A percentile compares a stretch with the other conserved stretches of the same genome.
Evolutionary conservation across 2,113 vertebrate species (phyloP).

Genomic region (Coptodon bakossiorum): DNA sequence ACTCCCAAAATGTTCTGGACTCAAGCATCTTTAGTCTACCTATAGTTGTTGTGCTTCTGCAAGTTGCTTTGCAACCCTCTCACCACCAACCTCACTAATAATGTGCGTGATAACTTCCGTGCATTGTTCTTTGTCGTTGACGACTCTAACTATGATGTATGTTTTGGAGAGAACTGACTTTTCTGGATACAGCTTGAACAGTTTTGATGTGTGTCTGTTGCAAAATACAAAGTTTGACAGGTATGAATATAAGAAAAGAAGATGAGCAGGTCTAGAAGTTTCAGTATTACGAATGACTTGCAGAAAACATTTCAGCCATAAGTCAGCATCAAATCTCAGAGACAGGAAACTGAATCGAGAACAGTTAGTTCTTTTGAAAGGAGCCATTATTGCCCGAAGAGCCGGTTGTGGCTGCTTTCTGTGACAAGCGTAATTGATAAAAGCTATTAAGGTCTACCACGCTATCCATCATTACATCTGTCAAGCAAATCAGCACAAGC

Average conservation of each 20-base stretch:
- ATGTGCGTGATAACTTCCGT: neutral
- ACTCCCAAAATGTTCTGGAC: neutral
- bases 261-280: neutral
- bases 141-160: neutral
- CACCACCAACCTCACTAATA: neutral
- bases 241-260: neutral
- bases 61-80: neutral
- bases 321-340: neutral
- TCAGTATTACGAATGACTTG: neutral
- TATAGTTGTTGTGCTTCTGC: neutral
- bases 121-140: fast-evolving
- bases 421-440: constrained; percentile 36
- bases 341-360: neutral
- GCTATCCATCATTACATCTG: constrained; percentile 21
- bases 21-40: neutral
- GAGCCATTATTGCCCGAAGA: neutral
- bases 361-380: neutral
- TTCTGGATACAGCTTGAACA: neutral
- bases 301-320: neutral
- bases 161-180: neutral
- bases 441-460: constrained; percentile 11
- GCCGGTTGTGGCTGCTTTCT: neutral
- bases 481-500: constrained; percentile 13
- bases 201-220: neutral
- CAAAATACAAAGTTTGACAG: neutral